Evolutionary conservation across 2,888 invertebrate species (phyloP), one percentile per base, ranked within the genome.

Genomic region (Drosophila acutilabella): DNA sequence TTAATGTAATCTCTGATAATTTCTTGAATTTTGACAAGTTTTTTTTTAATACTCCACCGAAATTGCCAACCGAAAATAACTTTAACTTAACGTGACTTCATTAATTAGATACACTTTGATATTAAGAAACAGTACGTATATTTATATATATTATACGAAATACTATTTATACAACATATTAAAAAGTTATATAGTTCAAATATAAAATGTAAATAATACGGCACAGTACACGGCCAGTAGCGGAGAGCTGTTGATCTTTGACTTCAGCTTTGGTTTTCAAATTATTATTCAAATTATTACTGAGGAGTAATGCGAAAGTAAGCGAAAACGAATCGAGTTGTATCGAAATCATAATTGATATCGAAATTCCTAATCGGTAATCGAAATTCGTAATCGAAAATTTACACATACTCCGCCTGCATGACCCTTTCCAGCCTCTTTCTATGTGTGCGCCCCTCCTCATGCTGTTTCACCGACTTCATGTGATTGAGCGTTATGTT

Each of bases 391-490:
- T 36, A 16, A 13, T 23, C 11, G 16, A 45, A 36, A 18, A 30
- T 33, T 33, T 38, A 64, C 33, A 67, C 42, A 50, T 18, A 38
- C 40, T 33, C 36, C 30, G 62, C 33, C 18, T 58, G 53, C 0
- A 33, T 26, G 23, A 74, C 14, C 23, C 41, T 48, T 18, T 65
- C 56, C 14, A 83, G 14, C 20, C 57, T 80, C 58, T 68, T 81
- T 2, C 26, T 53, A 53, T 86, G 85, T 42, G 64, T 54, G n/a
- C 81, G 81, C 1, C 85, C 85, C 53, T 70, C 64, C 69, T 78
- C 86, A 16, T 86, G 85, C 33, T 88, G 83, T 20, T 76, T 76
- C 20, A 74, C 83, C 26, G 86, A 86, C 75, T 86, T 86, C 38
- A 78, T 14, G 38, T 86, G 85, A 44, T 86, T 86, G 16, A 86